A percentile compares a stretch with the other conserved stretches of the same genome.
Conservation (phyloP, 2,113 vertebrate genomes). For the Poecilia latipinna region DNA sequence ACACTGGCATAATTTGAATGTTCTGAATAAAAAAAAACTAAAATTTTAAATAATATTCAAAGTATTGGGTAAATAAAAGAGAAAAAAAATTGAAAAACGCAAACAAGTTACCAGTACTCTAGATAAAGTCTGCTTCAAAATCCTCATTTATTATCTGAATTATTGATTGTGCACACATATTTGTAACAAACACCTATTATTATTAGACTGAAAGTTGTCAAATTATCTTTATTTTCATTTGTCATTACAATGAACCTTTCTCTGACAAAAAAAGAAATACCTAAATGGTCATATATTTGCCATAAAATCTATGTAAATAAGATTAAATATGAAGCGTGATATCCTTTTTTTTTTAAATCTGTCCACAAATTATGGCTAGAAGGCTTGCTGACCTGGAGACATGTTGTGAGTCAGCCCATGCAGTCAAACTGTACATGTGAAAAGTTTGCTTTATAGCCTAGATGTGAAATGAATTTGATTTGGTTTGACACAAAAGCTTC, state of each 20-base stretch:
- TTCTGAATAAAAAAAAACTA: too few species aligned
- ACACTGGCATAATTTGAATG: too few species aligned
- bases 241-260: neutral
- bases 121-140: neutral
- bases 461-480: conserved; percentile 2
- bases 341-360: neutral
- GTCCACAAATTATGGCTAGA: neutral
- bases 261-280: too few species aligned
- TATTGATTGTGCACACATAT: neutral
- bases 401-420: neutral
- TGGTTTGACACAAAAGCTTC: conserved; percentile 13
- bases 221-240: neutral
- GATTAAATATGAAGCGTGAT: neutral
- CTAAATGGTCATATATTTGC: too few species aligned
- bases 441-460: neutral
- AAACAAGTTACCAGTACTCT: neutral
- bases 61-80: neutral
- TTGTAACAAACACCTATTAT: neutral
- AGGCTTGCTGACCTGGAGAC: neutral
- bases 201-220: too few species aligned
- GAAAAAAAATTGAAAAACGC: neutral
- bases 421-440: neutral
- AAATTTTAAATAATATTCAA: neutral
- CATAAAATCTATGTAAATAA: neutral
- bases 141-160: neutral